Percentiles rank a stretch among this genome's conserved stretches.
Evolutionary conservation across 2,888 invertebrate genomes (phyloP).

Genomic region (Xanthia icteritia): DNA sequence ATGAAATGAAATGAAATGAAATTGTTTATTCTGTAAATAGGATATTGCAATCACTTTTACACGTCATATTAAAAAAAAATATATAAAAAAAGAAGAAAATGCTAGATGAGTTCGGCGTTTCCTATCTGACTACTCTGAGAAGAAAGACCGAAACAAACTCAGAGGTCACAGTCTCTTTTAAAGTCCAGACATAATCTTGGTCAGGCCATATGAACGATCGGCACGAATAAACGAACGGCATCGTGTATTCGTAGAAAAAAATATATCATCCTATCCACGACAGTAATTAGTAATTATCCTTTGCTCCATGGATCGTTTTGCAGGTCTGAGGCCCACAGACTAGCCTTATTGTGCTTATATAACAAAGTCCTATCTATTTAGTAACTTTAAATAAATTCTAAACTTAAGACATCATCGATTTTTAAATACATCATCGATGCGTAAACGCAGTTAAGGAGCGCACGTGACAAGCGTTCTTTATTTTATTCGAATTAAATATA

Average conservation of each 20-base stretch:
- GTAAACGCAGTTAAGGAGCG: constrained; percentile 1
- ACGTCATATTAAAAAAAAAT: no score
- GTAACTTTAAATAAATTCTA: background rate
- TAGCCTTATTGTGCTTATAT: background rate
- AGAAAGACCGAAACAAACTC: no score
- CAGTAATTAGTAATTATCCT: background rate
- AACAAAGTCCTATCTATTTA: background rate
- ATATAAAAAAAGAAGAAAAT: no score
- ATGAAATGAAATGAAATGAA: no score
- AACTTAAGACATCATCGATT: background rate
- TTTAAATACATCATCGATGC: constrained; percentile 15
- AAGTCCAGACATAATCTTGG: no score
- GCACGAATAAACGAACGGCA: no score
- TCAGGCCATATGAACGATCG: no score
- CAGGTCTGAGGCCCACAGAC: background rate
- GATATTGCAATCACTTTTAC: no score
- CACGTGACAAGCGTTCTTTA: constrained; percentile 4
- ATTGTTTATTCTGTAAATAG: no score
- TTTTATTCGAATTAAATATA: background rate
- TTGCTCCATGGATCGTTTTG: background rate
- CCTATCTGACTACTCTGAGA: no score
- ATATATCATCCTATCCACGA: background rate
- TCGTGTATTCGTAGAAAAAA: background rate
- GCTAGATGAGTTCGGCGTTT: no score
- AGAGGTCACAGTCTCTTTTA: no score